Evolutionary conservation across 2,797 vertebrate genomes (phyloP).

Genomic region (Siniperca obscura): DNA sequence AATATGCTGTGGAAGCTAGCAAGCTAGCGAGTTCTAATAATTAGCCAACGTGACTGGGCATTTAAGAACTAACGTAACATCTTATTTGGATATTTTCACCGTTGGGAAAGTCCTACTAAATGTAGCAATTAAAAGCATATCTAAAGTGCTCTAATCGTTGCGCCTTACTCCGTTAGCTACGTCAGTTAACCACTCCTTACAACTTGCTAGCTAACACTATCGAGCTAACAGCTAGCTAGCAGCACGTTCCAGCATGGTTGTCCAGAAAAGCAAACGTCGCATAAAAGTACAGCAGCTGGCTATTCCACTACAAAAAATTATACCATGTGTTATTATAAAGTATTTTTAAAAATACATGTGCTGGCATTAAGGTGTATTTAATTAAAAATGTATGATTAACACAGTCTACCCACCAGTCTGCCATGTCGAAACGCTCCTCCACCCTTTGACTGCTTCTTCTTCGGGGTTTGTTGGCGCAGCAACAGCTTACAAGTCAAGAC

Average conservation of each 20-base stretch:
- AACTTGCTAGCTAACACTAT: conserved; percentile 42
- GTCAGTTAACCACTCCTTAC: conserved; percentile 44
- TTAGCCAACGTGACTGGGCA: conserved; percentile 44
- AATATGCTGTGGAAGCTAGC: conserved; percentile 24
- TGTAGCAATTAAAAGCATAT: background rate
- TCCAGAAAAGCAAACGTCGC: conserved; percentile 10
- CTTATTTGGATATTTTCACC: rapidly evolving
- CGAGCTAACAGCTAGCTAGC: conserved; percentile 53
- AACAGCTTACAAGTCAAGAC: no score
- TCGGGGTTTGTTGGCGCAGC: background rate
- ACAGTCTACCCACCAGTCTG: conserved; percentile 64
- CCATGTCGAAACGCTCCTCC: conserved; percentile 64
- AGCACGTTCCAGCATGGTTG: conserved; percentile 66
- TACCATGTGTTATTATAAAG: rapidly evolving
- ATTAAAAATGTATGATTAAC: background rate
- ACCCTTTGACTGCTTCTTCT: conserved; percentile 47
- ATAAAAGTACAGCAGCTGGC: background rate
- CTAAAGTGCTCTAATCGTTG: rapidly evolving
- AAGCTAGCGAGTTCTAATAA: conserved; percentile 7
- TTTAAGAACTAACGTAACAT: background rate
- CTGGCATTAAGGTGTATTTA: rapidly evolving
- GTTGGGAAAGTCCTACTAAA: rapidly evolving
- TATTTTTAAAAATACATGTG: background rate
- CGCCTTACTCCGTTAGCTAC: background rate
- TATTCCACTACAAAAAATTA: background rate